Percentiles rank a stretch among this genome's conserved stretches.
phyloP scores from a whole-genome alignment of 1,140 invertebrate genomes.

The Trichogramma pretiosum region DNA sequence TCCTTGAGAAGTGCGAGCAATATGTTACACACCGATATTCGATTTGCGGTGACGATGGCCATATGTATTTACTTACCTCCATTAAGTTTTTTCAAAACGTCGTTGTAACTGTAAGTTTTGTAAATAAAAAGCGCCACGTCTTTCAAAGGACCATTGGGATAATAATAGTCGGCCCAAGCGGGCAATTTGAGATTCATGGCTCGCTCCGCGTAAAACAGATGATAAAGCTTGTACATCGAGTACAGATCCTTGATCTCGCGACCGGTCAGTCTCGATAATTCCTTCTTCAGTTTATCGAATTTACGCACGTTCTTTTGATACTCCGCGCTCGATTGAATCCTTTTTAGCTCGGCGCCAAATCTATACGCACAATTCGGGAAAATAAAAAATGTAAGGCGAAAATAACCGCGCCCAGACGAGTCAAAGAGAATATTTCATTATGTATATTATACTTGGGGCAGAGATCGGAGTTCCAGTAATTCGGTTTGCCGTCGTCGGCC shows the following conservation, averaged over 20 bases:
- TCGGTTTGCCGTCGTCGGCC: constrained; percentile 25
- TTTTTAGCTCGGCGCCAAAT: background rate
- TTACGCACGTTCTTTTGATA: background rate
- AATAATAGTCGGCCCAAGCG: constrained; percentile 37
- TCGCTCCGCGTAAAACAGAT: constrained; percentile 15
- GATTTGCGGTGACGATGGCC: background rate
- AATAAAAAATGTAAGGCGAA: too few relatives aligned
- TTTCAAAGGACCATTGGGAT: background rate
- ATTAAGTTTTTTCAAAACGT: constrained; percentile 51
- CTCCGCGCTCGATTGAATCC: background rate
- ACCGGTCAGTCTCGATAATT: constrained; percentile 6
- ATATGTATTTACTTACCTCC: too few relatives aligned
- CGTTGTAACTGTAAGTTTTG: constrained; percentile 50
- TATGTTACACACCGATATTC: background rate
- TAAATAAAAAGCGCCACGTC: constrained; percentile 40
- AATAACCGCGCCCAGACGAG: too few relatives aligned
- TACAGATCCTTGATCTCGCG: background rate
- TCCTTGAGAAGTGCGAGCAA: background rate
- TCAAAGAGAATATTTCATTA: background rate
- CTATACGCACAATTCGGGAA: too few relatives aligned
- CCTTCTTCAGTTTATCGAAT: constrained; percentile 1
- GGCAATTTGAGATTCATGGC: constrained; percentile 49
- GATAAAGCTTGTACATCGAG: constrained; percentile 1
- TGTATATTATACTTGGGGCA: constrained; percentile 16
- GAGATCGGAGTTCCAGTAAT: too few relatives aligned